phyloP scores from a whole-genome alignment of 1,140 invertebrate genomes.

The Sipha flava region DNA sequence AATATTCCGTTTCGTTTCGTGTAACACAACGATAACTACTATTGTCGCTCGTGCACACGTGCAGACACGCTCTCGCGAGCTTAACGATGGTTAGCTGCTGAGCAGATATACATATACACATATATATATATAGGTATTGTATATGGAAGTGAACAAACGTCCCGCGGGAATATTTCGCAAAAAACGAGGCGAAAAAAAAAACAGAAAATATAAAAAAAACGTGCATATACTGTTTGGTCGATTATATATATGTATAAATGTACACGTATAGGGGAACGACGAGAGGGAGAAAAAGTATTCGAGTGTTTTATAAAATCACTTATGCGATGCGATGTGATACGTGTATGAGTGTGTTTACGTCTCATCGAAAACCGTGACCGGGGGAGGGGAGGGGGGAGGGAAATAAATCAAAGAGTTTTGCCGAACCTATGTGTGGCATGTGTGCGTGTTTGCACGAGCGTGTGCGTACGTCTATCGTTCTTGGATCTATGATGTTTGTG shows the following conservation, averaged over 20 bases:
- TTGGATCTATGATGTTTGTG: slow-evolving; percentile 11
- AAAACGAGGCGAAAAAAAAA: neutral
- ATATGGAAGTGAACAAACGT: neutral
- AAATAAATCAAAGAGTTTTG: neutral
- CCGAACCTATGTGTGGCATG: neutral
- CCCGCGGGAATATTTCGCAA: neutral
- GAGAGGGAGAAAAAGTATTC: neutral
- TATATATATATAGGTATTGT: neutral
- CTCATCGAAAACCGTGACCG: neutral
- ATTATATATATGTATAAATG: neutral
- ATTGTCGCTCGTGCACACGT: neutral
- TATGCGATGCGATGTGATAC: neutral
- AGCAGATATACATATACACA: neutral
- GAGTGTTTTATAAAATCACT: slow-evolving; percentile 20
- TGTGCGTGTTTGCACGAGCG: neutral
- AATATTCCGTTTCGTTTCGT: neutral
- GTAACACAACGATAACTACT: neutral
- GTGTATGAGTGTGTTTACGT: neutral
- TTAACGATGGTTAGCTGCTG: neutral
- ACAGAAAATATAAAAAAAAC: neutral
- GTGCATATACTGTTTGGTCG: neutral
- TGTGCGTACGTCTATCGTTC: neutral
- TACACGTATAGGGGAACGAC: neutral
- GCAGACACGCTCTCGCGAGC: neutral
- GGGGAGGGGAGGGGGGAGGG: neutral